Base-by-base conservation (phyloP, 1,140 invertebrate species). In the Drosophila obscura region DNA sequence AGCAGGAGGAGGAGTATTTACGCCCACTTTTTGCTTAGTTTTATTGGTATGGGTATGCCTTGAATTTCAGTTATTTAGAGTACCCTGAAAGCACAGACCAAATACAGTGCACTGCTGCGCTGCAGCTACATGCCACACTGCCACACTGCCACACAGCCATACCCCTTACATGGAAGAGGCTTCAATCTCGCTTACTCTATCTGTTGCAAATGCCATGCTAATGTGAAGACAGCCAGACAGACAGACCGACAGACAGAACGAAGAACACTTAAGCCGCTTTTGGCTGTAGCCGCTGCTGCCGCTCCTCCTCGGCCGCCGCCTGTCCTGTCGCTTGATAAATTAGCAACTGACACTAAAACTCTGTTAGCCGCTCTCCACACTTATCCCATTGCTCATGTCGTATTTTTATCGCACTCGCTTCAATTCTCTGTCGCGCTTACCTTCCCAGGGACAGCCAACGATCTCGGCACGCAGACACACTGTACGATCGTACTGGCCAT, bases 401-500 rank as follows among this genome's bases (percentile, higher is more conserved):
- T 41, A 19, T 65, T 82, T 65, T 79, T 69, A 83, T 79, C 82
- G 64, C 75, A 58, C 64, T 55, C 58, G 57, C 61, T 80, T 74
- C 64, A 67, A 45, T 56, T 80, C 24, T 13, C 0, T 24, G 52
- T 24, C 22, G 22, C 22, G 85, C 96, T 95, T 94, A 97, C 96
- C 96, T 93, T 95, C 95, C 96, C 96, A 97, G 46, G 94, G 94
- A 92, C 97, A 98, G 52, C 97, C 97, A 80, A 97, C 96, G 56
- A 98, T 93, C 93, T 98, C 97, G 8, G 98, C 96, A 65, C 97
- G 93, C 95, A 98, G 96, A 92, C 97, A 99, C 35, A 98, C 96
- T 0, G 97, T 98, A 31, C 97, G 93, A 16, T 96, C 96, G 91
- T 97, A 96, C 53, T 96, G 94, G 56, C 96, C 96, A 92, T 96